Conservation (phyloP, 2,113 vertebrate genomes). For the Pycnonotus jocosus region DNA sequence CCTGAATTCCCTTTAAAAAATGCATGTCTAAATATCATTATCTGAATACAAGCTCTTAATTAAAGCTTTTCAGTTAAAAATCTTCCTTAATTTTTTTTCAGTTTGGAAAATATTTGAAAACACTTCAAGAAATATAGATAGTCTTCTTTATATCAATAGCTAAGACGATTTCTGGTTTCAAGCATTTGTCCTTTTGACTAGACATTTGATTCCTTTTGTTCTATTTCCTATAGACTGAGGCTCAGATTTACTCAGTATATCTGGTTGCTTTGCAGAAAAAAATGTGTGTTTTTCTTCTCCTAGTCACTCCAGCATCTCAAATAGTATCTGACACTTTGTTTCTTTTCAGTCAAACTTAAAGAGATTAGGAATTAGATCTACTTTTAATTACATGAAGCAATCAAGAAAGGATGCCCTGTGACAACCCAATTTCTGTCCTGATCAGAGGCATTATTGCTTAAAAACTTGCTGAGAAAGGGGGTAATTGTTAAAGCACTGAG, state of each 20-base stretch:
- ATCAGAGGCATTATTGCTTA: background rate
- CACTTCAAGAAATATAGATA: background rate
- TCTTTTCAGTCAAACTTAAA: background rate
- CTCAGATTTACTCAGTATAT: background rate
- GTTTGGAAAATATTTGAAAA: background rate
- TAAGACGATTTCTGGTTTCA: background rate
- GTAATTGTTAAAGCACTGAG: background rate
- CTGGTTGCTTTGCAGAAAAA: background rate
- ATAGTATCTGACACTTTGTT: background rate
- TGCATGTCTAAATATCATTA: background rate
- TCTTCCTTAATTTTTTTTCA: background rate
- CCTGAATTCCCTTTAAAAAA: background rate
- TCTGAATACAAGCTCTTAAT: background rate
- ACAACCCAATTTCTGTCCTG: background rate
- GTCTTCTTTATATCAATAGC: background rate
- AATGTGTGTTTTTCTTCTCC: background rate
- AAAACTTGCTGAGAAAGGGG: background rate
- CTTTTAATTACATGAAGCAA: background rate
- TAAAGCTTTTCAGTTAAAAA: background rate
- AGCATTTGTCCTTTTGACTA: background rate
- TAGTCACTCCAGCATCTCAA: background rate
- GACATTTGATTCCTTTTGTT: background rate
- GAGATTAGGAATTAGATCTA: background rate
- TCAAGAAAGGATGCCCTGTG: background rate
- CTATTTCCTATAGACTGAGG: background rate